phyloP scores from a whole-genome alignment of 2,888 invertebrate species.

The Pasiphila rectangulata region DNA sequence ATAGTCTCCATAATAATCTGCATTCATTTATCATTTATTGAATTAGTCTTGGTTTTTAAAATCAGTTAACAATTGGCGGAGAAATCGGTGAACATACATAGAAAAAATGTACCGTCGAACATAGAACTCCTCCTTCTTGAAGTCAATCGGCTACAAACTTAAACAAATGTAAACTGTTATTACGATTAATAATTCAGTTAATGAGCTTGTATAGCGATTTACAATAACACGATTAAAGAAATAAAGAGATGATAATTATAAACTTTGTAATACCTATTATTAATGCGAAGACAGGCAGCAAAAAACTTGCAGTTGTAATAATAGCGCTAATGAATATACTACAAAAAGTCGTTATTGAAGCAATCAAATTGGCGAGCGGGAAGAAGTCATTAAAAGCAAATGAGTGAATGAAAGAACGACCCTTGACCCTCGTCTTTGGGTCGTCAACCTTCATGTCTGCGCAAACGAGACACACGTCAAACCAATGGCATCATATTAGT shows the following conservation, averaged over 20 bases:
- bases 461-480: background rate
- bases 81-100: too few relatives aligned
- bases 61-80: too few relatives aligned
- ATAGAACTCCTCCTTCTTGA: too few relatives aligned
- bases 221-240: constrained; percentile 6
- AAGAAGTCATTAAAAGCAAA: constrained; percentile 31
- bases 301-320: constrained; percentile 20
- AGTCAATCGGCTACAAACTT: too few relatives aligned
- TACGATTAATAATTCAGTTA: too few relatives aligned
- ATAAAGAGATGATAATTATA: constrained; percentile 4
- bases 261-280: background rate
- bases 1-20: too few relatives aligned
- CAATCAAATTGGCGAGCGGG: constrained; percentile 33
- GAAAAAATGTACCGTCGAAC: too few relatives aligned
- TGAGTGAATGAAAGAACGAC: constrained; percentile 40
- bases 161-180: too few relatives aligned
- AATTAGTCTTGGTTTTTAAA: too few relatives aligned
- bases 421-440: constrained; percentile 44
- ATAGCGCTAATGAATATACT: constrained; percentile 27
- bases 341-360: constrained; percentile 27
- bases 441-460: constrained; percentile 37
- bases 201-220: background rate
- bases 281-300: constrained; percentile 3
- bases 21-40: too few relatives aligned
- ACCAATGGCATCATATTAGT: too few relatives aligned